Base-by-base conservation (phyloP, 2,113 vertebrate genomes). In the Takifugu flavidus region DNA sequence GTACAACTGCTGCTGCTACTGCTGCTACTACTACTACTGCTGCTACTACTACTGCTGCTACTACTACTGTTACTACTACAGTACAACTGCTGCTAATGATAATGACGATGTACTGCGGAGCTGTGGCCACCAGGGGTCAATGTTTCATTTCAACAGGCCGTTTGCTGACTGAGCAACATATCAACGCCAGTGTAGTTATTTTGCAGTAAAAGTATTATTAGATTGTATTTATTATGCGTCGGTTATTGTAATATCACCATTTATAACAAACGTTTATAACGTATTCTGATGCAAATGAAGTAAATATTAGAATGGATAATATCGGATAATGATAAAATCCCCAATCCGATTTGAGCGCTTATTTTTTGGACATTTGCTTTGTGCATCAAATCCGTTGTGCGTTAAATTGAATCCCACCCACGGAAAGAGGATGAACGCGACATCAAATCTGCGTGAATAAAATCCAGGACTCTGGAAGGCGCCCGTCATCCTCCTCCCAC, bases 401-500 rank as follows among this genome's bases (percentile, higher is more conserved):
- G 12, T 14, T n/a, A n/a, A 14, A 47, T n/a, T 47, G 34, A 10
- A 39, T 47, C 13, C n/a, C 45, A n/a, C 13, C 45, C 45, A n/a
- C 12, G 45, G 13, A n/a, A n/a, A 47, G n/a, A n/a, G 45, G 45
- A 47, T 47, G 47, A n/a, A 7, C 47, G 20, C 47, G n/a, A 8
- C 5, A 49, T n/a, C 47, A 25, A 49, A 8, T 49, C 15, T 10
- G 45, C 2, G 47, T 25, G 7, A 49, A 4, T n/a, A 14, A 25
- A 59, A 61, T 51, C 28, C 52, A n/a, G 20, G 45, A 31, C 53
- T 49, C 14, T 25, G 53, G 52, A 43, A n/a, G 47, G 25, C 15
- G 15, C 47, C 47, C 47, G 45, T 4, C 56, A 59, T 25, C 56
- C 59, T 27, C 62, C 42, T 25, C 55, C 58, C 42, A 1, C 58